Conservation (phyloP, 2,888 invertebrate species). For the Dynastes maya region DNA sequence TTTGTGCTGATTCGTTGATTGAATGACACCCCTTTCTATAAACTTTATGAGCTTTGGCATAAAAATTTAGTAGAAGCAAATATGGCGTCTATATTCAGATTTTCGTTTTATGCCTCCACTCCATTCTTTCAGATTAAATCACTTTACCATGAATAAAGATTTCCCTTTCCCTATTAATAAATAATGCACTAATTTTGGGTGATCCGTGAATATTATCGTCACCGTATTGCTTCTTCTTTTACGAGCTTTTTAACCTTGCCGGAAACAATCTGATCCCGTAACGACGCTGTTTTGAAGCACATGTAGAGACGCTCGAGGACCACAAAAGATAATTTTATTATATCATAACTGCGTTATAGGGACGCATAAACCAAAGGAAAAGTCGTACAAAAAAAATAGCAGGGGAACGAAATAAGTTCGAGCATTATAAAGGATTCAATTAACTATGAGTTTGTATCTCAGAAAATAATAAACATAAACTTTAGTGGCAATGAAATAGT, state of each 20-base stretch:
- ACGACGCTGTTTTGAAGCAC: conserved; percentile 22
- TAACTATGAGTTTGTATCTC: conserved; percentile 31
- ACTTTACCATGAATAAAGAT: conserved; percentile 9
- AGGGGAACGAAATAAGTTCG: conserved; percentile 3
- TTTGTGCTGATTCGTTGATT: too few relatives aligned
- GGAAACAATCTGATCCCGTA: conserved; percentile 36
- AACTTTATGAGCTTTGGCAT: too few relatives aligned
- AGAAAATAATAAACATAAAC: conserved; percentile 17
- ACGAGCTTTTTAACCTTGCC: conserved; percentile 38
- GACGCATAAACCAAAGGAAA: conserved; percentile 24
- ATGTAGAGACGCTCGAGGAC: conserved; percentile 15
- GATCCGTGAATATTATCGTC: conserved; percentile 25
- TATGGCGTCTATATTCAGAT: not conserved
- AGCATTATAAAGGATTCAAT: conserved; percentile 48
- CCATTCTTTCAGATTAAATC: conserved; percentile 2
- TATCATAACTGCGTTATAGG: conserved; percentile 32
- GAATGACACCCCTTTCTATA: too few relatives aligned
- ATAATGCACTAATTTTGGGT: conserved; percentile 9
- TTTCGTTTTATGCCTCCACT: not conserved
- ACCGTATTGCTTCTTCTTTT: conserved; percentile 26
- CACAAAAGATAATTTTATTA: conserved; percentile 41
- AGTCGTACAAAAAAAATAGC: conserved; percentile 10
- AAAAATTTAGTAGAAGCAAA: too few relatives aligned
- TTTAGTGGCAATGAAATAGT: conserved; percentile 8
- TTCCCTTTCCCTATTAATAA: conserved; percentile 1